Conservation (phyloP, 2,797 vertebrate species). For the Phrynocephalus guinanensis region DNA sequence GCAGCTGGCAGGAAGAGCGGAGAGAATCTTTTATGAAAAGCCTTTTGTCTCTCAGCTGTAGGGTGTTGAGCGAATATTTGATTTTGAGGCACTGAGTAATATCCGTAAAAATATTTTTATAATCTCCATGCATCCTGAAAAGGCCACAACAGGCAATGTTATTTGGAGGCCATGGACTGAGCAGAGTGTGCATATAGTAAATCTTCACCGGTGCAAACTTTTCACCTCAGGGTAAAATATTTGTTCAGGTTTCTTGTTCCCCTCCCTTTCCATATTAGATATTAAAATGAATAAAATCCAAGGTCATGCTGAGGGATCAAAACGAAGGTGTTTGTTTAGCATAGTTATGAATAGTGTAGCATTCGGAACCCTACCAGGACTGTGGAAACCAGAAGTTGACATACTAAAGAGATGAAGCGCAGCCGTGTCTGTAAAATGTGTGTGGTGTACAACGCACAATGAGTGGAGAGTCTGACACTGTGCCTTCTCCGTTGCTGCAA, state of each 20-base stretch:
- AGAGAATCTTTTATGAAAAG: constrained; percentile 27
- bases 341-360: not conserved
- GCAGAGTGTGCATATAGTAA: not conserved
- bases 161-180: not conserved
- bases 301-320: not conserved
- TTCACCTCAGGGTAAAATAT: constrained; percentile 2
- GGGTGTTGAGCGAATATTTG: constrained; percentile 36
- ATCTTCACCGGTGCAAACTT: not conserved
- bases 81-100: constrained; percentile 44
- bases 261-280: not conserved
- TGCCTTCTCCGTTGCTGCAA: constrained; percentile 9
- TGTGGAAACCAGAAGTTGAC: not conserved
- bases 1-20: constrained; percentile 21
- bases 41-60: constrained; percentile 29
- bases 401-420: fast-evolving
- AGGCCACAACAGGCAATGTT: not conserved
- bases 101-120: constrained; percentile 35
- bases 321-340: not conserved
- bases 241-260: not conserved
- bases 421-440: not conserved
- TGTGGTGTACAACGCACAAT: fast-evolving
- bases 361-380: not conserved
- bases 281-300: not conserved
- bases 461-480: not conserved
- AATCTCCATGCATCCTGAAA: constrained; percentile 25